Base-by-base conservation (phyloP, 2,888 invertebrate species). In the Eupsilia transversa region DNA sequence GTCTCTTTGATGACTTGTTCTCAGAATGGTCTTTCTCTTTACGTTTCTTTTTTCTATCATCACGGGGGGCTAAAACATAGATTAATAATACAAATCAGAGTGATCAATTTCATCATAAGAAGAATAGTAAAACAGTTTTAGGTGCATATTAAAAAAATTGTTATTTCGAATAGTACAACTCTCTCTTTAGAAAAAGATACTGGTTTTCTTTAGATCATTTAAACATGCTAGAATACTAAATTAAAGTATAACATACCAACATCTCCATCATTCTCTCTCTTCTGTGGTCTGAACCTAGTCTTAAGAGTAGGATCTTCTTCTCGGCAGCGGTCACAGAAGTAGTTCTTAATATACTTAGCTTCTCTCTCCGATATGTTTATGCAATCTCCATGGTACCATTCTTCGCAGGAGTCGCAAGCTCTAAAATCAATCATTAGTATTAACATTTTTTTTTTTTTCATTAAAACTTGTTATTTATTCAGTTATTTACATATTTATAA, bases 301-400 rank as follows among this genome's bases (percentile, higher is more conserved):
- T 97, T 97, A 17, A 99, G 94, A 7, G 97, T 97, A 0, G 98
- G 97, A 93, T 99, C 98, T 90, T 98, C 98, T 87, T 98, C 98
- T 85, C 97, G 97, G 89, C 99, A 99, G 63, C 97, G 97, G 87
- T 98, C 97, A 93, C 99, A 99, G 92, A 98, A 99, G 91, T 99
- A 99, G 86, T 98, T 98, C 90, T 99, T 98, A 74, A 99, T 99
- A 85, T 98, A 97, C 90, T 99, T 99, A 0, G 99, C 98, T 91
- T 99, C 99, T 86, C 98, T 97, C 92, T 99, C 98, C 0, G 99
- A 99, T 84, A 99, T 98, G 87, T 98, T 98, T 84, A 99, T 99
- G 93, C 99, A 99, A 91, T 99, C 99, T 1, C 99, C 99, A 91
- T 99, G 99, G 91, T 99, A 99, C 99, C 99, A 99, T 94, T 99